Conservation (phyloP, 2,888 invertebrate species). For the Agrypnus murinus region DNA sequence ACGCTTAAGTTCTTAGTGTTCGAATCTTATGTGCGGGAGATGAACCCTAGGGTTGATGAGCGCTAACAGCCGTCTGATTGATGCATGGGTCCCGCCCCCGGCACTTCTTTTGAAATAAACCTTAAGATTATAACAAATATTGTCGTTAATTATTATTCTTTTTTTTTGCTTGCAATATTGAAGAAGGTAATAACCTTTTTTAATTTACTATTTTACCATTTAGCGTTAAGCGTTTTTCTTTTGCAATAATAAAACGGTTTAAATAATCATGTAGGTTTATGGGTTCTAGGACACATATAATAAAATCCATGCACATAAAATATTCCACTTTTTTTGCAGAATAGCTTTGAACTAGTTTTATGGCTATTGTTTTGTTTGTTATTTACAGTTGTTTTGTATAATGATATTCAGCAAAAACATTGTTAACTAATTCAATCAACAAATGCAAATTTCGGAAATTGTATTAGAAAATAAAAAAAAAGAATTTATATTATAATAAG, state of each 20-base stretch:
- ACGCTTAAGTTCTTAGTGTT: constrained; percentile 26
- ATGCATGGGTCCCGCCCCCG: constrained; percentile 65
- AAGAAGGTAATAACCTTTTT: not conserved
- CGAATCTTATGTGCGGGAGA: constrained; percentile 29
- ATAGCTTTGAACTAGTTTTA: not conserved
- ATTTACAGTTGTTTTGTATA: too few species aligned
- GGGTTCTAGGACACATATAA: not conserved
- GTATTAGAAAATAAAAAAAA: too few species aligned
- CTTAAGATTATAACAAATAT: constrained; percentile 59
- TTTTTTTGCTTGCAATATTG: not conserved
- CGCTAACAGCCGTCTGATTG: constrained; percentile 69
- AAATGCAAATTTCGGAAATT: too few species aligned
- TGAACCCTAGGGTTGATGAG: constrained; percentile 60
- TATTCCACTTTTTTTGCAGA: not conserved
- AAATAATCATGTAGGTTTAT: not conserved
- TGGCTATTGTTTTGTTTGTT: not conserved
- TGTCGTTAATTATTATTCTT: constrained; percentile 60
- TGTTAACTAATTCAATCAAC: too few species aligned
- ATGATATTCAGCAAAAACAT: too few species aligned
- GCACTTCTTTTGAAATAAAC: constrained; percentile 42
- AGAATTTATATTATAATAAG: too few species aligned
- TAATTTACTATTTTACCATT: not conserved
- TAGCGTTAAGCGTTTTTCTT: not conserved
- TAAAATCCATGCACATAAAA: not conserved
- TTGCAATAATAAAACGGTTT: not conserved